Conservation (phyloP, 2,113 vertebrate species). For the Paracyprichromis sp. region DNA sequence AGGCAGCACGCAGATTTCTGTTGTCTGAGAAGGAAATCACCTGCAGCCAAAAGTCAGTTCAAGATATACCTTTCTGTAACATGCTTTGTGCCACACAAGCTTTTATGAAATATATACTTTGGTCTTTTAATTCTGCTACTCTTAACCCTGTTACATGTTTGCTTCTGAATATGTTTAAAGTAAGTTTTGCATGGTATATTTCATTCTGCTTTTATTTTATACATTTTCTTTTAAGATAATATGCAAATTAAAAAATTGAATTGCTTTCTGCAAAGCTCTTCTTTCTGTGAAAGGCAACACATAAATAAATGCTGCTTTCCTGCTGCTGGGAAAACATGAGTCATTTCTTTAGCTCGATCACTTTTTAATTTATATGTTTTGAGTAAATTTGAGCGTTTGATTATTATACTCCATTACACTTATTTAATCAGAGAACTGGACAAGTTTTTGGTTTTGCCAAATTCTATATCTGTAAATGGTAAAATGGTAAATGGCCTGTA, state of each 20-base stretch:
- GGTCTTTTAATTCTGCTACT: neutral
- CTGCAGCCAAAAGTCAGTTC: neutral
- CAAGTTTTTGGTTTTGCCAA: neutral
- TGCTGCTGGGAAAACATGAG: neutral
- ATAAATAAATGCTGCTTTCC: neutral
- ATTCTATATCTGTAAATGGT: neutral
- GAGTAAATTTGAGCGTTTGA: neutral
- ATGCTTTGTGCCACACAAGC: neutral
- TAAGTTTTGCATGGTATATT: neutral
- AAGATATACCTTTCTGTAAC: neutral
- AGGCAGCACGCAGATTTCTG: neutral
- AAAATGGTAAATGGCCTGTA: neutral
- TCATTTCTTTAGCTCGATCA: neutral
- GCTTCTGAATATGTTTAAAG: neutral
- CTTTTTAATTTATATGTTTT: neutral
- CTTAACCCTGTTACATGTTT: neutral
- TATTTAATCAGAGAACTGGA: neutral
- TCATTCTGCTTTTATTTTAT: neutral
- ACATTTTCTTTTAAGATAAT: neutral
- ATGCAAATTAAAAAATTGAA: rapidly evolving
- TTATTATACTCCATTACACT: neutral
- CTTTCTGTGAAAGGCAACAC: neutral
- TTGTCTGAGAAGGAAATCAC: neutral
- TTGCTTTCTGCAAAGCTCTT: neutral
- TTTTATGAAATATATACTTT: neutral